These are phyloP conservation scores for Euleptes europaea DNA, from an alignment of 2,113 vertebrate genomes.

Conservation along the genomic window DNA sequence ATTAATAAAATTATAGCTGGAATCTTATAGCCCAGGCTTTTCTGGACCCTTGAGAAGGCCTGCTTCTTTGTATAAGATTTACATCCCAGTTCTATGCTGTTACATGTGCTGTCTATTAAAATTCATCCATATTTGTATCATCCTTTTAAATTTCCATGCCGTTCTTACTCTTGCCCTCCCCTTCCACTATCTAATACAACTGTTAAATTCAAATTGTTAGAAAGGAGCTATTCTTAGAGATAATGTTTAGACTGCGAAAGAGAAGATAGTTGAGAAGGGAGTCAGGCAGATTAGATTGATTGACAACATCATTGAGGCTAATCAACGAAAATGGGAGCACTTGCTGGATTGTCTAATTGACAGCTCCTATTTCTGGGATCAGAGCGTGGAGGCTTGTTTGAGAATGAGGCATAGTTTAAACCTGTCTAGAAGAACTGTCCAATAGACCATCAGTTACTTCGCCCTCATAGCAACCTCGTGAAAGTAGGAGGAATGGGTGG, in stretches of 20 bases:
- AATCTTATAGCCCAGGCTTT: too few species aligned
- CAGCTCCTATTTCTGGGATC: slow-evolving; percentile 1
- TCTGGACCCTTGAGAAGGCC: neutral
- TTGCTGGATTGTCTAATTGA: slow-evolving; percentile 21
- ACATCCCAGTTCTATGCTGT: too few species aligned
- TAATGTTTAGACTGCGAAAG: slow-evolving; percentile 14
- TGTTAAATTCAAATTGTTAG: neutral
- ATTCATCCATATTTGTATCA: neutral
- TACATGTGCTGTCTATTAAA: neutral
- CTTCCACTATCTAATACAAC: neutral
- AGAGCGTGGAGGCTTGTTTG: neutral
- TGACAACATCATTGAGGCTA: slow-evolving; percentile 29
- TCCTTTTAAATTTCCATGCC: neutral
- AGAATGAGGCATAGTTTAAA: slow-evolving; percentile 2
- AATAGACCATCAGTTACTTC: neutral
- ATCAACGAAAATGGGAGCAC: slow-evolving; percentile 13
- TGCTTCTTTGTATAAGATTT: neutral
- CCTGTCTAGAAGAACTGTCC: neutral
- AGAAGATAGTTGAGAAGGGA: neutral
- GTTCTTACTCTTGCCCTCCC: neutral
- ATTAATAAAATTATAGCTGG: too few species aligned
- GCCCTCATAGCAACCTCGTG: neutral
- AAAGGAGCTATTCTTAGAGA: slow-evolving; percentile 27
- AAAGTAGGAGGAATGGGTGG: neutral
- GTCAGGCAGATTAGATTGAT: slow-evolving; percentile 1